phyloP scores from a whole-genome alignment of 2,888 invertebrate genomes.

The Eulithis testata region DNA sequence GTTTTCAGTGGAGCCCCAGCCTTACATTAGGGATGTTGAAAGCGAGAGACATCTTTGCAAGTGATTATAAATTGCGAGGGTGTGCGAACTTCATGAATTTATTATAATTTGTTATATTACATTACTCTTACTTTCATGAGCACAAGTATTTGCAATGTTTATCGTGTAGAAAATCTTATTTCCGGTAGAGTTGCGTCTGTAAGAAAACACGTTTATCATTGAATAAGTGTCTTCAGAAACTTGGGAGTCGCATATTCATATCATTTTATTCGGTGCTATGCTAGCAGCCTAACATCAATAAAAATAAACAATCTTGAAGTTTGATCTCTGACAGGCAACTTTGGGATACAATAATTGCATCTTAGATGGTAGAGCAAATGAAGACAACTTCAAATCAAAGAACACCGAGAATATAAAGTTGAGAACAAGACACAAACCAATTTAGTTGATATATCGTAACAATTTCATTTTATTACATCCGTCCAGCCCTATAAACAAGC shows the following conservation, averaged over 20 bases:
- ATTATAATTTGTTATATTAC: slow-evolving; percentile 46
- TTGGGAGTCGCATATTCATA: neutral
- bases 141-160: slow-evolving; percentile 41
- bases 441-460: slow-evolving; percentile 34
- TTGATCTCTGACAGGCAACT: too few species aligned
- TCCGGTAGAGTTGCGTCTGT: slow-evolving; percentile 31
- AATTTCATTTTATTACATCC: slow-evolving; percentile 39
- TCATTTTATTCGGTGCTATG: neutral
- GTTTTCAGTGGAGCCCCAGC: slow-evolving; percentile 22
- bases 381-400: too few species aligned
- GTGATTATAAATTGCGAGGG: slow-evolving; percentile 46
- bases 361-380: too few species aligned
- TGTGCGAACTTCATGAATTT: slow-evolving; percentile 46
- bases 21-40: slow-evolving; percentile 40
- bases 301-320: too few species aligned
- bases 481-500: slow-evolving; percentile 62
- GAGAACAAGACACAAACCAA: slow-evolving; percentile 5
- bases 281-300: neutral
- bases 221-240: slow-evolving; percentile 9
- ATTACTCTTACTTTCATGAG: slow-evolving; percentile 43
- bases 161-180: slow-evolving; percentile 44
- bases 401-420: too few species aligned
- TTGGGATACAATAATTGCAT: too few species aligned
- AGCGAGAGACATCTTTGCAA: slow-evolving; percentile 41
- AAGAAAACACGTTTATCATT: slow-evolving; percentile 39